Percentiles rank a stretch among this genome's conserved stretches.
These are phyloP conservation scores for Galaxias olidus DNA, from an alignment of 2,797 vertebrate species.

Conservation along the genomic window DNA sequence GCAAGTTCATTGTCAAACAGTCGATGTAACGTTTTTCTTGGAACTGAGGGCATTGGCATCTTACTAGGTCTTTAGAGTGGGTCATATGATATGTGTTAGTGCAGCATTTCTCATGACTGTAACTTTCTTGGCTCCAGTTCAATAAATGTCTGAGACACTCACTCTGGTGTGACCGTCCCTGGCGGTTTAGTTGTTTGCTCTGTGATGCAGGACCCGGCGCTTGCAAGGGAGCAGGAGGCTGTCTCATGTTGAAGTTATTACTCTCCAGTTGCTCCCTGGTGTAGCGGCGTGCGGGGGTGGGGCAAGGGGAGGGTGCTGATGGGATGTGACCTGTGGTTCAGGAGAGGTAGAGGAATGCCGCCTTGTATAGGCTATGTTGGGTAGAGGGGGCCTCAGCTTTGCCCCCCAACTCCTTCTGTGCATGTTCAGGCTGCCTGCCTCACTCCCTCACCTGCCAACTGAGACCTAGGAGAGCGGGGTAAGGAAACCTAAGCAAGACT, in stretches of 20 bases:
- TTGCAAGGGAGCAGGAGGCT: not conserved
- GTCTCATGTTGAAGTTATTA: not conserved
- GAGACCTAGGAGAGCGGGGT: constrained; percentile 51
- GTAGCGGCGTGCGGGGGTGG: constrained; percentile 37
- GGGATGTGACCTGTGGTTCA: constrained; percentile 35
- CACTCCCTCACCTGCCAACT: constrained; percentile 65
- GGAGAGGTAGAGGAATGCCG: constrained; percentile 84
- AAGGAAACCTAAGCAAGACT: constrained; percentile 47
- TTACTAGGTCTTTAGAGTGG: too few species aligned
- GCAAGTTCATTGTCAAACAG: too few species aligned
- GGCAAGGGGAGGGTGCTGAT: constrained; percentile 28
- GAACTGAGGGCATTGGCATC: too few species aligned
- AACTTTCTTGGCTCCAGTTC: too few species aligned
- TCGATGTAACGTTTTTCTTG: too few species aligned
- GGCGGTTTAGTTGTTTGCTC: too few species aligned
- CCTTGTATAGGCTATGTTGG: constrained; percentile 80
- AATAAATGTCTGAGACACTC: too few species aligned
- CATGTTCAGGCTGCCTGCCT: constrained; percentile 58
- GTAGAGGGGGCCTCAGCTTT: constrained; percentile 68
- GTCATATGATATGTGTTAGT: too few species aligned
- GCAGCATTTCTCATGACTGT: too few species aligned
- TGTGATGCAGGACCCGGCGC: too few species aligned
- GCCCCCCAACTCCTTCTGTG: constrained; percentile 36
- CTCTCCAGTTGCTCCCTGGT: constrained; percentile 39
- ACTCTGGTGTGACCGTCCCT: too few species aligned